Conservation (phyloP, 2,888 invertebrate genomes). For the Drosophila aldrichi region DNA sequence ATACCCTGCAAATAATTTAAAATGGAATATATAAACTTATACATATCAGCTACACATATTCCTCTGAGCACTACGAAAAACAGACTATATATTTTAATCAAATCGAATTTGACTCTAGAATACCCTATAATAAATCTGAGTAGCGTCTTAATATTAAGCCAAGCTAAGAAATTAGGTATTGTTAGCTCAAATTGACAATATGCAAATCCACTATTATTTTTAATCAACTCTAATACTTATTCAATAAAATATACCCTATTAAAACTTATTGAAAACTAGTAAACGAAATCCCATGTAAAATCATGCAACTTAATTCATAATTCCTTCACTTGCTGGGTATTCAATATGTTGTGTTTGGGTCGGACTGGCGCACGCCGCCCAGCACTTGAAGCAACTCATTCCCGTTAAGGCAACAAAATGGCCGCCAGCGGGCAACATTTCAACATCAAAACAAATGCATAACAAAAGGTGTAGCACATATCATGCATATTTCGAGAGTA, state of each 20-base stretch:
- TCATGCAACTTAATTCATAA: not conserved
- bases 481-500: slow-evolving; percentile 73
- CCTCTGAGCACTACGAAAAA: too few species aligned
- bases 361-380: not conserved
- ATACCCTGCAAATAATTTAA: not conserved
- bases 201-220: not conserved
- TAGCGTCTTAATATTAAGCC: too few species aligned
- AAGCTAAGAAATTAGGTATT: too few species aligned
- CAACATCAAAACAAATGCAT: slow-evolving; percentile 81
- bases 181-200: not conserved
- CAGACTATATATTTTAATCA: not conserved
- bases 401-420: slow-evolving; percentile 38
- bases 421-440: slow-evolving; percentile 53
- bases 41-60: too few species aligned
- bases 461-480: slow-evolving; percentile 78
- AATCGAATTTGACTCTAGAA: not conserved
- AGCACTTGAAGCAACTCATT: slow-evolving; percentile 32
- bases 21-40: not conserved
- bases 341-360: not conserved
- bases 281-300: not conserved
- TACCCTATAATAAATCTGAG: not conserved
- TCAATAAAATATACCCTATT: not conserved
- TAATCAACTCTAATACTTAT: not conserved
- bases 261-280: too few species aligned
- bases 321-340: slow-evolving; percentile 12